A percentile compares a stretch with the other conserved stretches of the same genome.
phyloP scores from a whole-genome alignment of 2,888 invertebrate species.

The Nephrotoma appendiculata region DNA sequence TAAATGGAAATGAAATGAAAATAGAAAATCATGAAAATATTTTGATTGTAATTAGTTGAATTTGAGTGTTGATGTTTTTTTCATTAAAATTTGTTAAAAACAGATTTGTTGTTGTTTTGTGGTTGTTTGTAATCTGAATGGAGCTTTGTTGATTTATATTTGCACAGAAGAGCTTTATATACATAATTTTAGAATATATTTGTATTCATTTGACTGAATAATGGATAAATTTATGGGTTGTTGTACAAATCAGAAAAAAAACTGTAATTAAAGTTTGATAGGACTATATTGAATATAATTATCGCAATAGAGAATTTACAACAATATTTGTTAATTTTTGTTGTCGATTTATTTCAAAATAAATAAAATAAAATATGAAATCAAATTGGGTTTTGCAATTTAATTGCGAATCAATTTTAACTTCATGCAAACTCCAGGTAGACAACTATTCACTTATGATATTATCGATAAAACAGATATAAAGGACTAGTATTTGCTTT shows the following conservation, averaged over 20 bases:
- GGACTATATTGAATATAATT: too few relatives aligned
- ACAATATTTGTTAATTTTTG: too few relatives aligned
- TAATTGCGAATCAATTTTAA: too few relatives aligned
- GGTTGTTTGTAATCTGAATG: neutral
- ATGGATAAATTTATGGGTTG: neutral
- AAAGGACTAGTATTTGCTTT: too few relatives aligned
- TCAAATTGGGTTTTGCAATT: too few relatives aligned
- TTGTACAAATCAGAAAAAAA: neutral
- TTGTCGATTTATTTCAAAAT: too few relatives aligned
- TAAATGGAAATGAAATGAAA: neutral
- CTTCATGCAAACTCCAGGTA: too few relatives aligned
- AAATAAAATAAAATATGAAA: too few relatives aligned
- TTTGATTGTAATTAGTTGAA: neutral
- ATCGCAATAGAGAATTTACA: too few relatives aligned
- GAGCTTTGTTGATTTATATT: neutral
- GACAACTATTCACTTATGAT: too few relatives aligned
- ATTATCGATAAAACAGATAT: too few relatives aligned
- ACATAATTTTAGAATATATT: neutral
- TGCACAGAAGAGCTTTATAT: neutral
- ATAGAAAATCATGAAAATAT: neutral
- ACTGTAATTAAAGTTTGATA: too few relatives aligned
- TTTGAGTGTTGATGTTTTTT: neutral
- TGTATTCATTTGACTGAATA: neutral
- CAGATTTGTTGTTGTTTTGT: neutral
- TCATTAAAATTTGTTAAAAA: neutral